These are phyloP conservation scores for Gymnocephalus cernua DNA, from an alignment of 2,113 vertebrate species.

Conservation along the genomic window DNA sequence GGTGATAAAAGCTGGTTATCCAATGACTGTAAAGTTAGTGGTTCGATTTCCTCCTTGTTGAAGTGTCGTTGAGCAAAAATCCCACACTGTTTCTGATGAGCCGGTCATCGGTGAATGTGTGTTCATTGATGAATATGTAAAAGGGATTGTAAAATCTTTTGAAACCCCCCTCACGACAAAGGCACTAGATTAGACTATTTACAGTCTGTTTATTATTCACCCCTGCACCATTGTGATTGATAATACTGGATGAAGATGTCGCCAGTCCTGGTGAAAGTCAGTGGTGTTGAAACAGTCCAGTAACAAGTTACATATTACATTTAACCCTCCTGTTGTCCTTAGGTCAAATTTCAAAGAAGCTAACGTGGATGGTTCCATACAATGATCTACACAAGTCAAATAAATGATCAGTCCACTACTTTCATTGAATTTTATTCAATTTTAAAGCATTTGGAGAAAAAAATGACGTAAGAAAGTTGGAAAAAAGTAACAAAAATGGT, in stretches of 20 bases:
- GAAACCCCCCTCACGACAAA: not conserved
- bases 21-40: not conserved
- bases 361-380: no score
- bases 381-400: no score
- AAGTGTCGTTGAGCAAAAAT: no score
- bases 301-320: not conserved
- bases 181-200: not conserved
- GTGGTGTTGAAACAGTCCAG: not conserved
- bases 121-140: not conserved
- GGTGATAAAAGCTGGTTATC: not conserved
- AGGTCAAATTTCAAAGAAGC: no score
- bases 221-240: not conserved
- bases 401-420: no score
- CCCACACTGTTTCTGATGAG: not conserved
- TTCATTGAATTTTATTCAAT: no score
- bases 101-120: constrained; percentile 3
- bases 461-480: no score
- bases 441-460: no score
- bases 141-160: not conserved
- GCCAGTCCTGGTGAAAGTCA: not conserved
- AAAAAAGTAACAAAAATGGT: no score
- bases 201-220: constrained; percentile 4
- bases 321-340: no score
- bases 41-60: no score
- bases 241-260: not conserved